Conservation (phyloP, 2,797 vertebrate genomes). For the Rallus crepitans region DNA sequence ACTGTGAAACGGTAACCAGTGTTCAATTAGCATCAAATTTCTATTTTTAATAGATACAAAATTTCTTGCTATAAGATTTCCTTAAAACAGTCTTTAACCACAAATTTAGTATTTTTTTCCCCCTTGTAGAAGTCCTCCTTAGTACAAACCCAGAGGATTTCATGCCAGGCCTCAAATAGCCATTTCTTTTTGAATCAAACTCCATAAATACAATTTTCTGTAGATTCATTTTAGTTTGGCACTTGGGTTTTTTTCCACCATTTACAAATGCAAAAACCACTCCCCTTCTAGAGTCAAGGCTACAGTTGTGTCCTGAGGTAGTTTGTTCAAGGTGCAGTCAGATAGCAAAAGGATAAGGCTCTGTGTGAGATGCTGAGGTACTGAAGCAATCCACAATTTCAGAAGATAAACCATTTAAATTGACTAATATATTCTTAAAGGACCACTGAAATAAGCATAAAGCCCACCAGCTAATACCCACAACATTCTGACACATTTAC, state of each 20-base stretch:
- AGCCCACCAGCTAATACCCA: background rate
- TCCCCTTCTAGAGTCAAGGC: background rate
- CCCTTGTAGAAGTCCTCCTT: background rate
- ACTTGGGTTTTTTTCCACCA: background rate
- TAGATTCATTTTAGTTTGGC: background rate
- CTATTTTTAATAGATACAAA: background rate
- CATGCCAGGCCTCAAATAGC: background rate
- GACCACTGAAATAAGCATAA: background rate
- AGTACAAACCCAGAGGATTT: background rate
- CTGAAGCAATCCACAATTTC: background rate
- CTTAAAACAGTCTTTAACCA: background rate
- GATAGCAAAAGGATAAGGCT: background rate
- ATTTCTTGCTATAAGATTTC: background rate
- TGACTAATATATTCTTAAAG: background rate
- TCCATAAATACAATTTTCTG: background rate
- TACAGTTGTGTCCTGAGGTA: background rate
- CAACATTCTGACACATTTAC: background rate
- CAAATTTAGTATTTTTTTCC: background rate
- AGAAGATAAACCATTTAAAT: background rate
- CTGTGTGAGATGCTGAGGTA: background rate
- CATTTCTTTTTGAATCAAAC: background rate
- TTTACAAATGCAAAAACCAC: background rate
- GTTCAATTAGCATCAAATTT: background rate
- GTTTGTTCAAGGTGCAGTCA: background rate
- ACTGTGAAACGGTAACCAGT: background rate